Conservation (phyloP, 37 sponge, comb jelly and placozoan genomes). For the Ianthella basta region DNA sequence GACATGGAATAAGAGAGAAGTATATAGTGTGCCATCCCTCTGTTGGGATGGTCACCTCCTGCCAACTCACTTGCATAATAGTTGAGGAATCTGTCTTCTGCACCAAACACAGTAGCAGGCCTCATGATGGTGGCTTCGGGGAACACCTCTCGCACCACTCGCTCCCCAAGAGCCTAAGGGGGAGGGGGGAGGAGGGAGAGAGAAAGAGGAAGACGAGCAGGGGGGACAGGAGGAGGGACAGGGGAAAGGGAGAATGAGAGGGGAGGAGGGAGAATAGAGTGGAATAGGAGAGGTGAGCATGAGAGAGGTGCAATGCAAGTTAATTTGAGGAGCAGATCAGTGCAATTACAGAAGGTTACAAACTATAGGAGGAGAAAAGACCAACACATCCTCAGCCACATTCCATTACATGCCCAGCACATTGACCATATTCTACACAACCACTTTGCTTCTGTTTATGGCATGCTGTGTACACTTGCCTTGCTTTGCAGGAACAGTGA, state of each 20-base stretch:
- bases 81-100: slow-evolving; percentile 86
- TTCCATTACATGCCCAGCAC: no score
- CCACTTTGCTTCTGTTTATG: no score
- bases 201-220: neutral
- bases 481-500: slow-evolving; percentile 87
- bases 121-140: slow-evolving; percentile 87
- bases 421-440: no score
- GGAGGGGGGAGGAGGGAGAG: no score
- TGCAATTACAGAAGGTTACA: slow-evolving; percentile 7
- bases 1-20: no score
- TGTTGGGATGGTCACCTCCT: neutral
- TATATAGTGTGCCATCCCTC: neutral
- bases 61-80: slow-evolving; percentile 72
- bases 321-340: no score
- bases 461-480: slow-evolving; percentile 44
- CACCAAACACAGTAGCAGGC: slow-evolving; percentile 75
- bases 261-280: neutral
- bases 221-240: neutral
- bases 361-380: neutral
- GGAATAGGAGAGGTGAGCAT: neutral
- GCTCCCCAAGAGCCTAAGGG: slow-evolving; percentile 79
- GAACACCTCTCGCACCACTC: slow-evolving; percentile 78
- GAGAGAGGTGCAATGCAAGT: slow-evolving; percentile 17
- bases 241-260: neutral
- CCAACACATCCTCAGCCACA: neutral